Conservation (phyloP, 37 sponge, comb jelly and placozoan genomes). For the Ephydatia muelleri region DNA sequence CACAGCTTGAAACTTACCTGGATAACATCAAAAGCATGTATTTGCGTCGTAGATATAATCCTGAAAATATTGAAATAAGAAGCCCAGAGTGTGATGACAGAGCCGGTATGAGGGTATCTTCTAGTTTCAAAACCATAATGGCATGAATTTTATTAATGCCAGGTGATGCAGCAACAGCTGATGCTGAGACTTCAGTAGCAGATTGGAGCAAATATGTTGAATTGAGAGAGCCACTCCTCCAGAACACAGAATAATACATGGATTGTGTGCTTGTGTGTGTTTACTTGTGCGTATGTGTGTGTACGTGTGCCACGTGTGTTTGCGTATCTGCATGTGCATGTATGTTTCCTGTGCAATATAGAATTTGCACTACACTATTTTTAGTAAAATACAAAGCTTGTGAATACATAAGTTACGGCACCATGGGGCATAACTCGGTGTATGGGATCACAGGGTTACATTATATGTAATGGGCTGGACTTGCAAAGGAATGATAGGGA, state of each 20-base stretch:
- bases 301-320: not conserved
- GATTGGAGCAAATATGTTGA: not conserved
- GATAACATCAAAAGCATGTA: not conserved
- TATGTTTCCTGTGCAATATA: too few species aligned
- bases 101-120: not conserved
- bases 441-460: too few species aligned
- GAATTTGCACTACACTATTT: too few species aligned
- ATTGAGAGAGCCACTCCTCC: not conserved
- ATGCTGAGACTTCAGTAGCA: not conserved
- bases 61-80: too few species aligned
- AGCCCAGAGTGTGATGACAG: too few species aligned
- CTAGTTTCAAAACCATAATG: not conserved
- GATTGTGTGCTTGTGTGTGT: not conserved
- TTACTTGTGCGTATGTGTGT: not conserved
- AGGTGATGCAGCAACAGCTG: not conserved
- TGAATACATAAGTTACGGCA: too few species aligned
- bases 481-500: too few species aligned
- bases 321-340: too few species aligned
- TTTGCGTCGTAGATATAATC: not conserved
- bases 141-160: not conserved
- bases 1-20: not conserved
- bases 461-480: too few species aligned
- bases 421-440: too few species aligned
- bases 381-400: too few species aligned
- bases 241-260: not conserved